A percentile compares a stretch with the other conserved stretches of the same genome.
phyloP scores from a whole-genome alignment of 2,113 vertebrate genomes.

The Pleuronectes platessa region DNA sequence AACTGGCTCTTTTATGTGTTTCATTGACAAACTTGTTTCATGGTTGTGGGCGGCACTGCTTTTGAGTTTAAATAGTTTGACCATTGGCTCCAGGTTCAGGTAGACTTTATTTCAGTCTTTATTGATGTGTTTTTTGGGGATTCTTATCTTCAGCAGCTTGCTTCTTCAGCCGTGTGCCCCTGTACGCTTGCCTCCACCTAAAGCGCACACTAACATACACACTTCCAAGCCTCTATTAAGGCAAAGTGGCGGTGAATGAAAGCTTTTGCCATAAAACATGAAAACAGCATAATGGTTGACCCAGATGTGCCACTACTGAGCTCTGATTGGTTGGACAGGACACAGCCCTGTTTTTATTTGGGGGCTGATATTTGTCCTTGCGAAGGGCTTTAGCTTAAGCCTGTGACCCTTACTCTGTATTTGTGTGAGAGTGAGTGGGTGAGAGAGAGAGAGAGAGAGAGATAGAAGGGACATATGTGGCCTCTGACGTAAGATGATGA shows the following conservation, averaged over 20 bases:
- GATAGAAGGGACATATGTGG: constrained; percentile 33
- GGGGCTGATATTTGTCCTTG: constrained; percentile 38
- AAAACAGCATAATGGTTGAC: constrained; percentile 56
- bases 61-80: background rate
- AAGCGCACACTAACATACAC: constrained; percentile 7
- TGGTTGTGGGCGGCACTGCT: too few relatives aligned
- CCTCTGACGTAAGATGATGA: constrained; percentile 57
- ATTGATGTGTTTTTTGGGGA: background rate
- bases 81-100: background rate
- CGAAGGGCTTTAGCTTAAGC: constrained; percentile 51
- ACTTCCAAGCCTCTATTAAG: background rate
- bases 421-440: constrained; percentile 31
- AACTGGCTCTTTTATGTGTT: background rate
- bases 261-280: constrained; percentile 63
- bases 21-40: background rate
- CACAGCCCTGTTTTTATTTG: constrained; percentile 43
- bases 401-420: constrained; percentile 55
- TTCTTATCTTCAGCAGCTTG: background rate
- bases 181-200: background rate
- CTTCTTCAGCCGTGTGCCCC: background rate
- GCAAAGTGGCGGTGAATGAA: constrained; percentile 49
- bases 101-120: background rate
- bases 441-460: constrained; percentile 22
- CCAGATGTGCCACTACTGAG: constrained; percentile 35
- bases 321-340: constrained; percentile 2